phyloP scores from a whole-genome alignment of 1,140 invertebrate species.

The Ceratitis capitata region DNA sequence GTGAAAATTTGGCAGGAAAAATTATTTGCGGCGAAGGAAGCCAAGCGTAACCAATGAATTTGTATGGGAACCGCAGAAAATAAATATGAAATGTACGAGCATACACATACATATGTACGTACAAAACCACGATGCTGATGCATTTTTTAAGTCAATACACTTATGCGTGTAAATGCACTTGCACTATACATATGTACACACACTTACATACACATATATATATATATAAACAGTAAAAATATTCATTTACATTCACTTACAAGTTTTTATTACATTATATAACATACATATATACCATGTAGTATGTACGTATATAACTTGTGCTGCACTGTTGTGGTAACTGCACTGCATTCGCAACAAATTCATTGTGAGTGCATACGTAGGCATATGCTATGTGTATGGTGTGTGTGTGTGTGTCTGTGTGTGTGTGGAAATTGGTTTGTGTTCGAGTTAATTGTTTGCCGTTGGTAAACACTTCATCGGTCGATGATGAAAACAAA shows the following conservation, averaged over 20 bases:
- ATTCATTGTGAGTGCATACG: not conserved
- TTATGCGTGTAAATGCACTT: constrained; percentile 16
- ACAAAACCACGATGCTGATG: not conserved
- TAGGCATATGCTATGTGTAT: not conserved
- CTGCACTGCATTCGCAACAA: not conserved
- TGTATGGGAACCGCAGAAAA: not conserved
- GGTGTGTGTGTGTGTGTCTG: not conserved
- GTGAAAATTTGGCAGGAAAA: not conserved
- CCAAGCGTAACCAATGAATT: not conserved
- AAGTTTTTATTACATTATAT: too few relatives aligned
- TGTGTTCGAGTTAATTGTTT: constrained; percentile 19
- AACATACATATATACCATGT: too few relatives aligned
- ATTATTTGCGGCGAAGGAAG: not conserved
- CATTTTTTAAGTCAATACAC: constrained; percentile 5
- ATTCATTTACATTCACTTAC: not conserved
- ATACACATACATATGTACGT: not conserved
- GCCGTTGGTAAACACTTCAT: constrained; percentile 21
- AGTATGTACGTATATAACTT: too few relatives aligned
- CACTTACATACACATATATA: not conserved
- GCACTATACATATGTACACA: not conserved
- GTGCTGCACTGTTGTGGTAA: not conserved
- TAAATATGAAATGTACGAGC: not conserved
- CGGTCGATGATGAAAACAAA: not conserved
- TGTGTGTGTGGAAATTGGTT: not conserved
- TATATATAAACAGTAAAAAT: not conserved